Conservation (phyloP, 2,113 vertebrate genomes). For the Gymnobelideus leadbeateri region DNA sequence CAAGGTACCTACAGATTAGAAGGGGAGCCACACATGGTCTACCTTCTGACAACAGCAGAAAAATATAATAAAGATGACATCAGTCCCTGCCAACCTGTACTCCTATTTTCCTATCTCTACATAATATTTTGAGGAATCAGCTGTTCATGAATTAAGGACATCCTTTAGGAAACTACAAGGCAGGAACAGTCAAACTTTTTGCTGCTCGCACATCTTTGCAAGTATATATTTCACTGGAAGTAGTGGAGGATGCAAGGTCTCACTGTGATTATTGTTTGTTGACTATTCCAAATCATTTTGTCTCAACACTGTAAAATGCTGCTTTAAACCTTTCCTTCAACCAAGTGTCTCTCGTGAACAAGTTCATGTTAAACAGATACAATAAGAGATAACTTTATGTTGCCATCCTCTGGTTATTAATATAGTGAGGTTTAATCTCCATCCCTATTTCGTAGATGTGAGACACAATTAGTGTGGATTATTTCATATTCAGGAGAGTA, state of each 20-base stretch:
- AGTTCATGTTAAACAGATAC: background rate
- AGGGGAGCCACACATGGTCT: background rate
- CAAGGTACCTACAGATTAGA: background rate
- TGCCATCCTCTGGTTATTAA: background rate
- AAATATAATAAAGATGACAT: background rate
- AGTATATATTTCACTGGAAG: background rate
- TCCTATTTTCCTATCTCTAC: background rate
- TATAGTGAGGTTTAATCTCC: background rate
- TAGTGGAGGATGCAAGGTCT: background rate
- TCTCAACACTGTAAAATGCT: background rate
- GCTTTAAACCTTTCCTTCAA: background rate
- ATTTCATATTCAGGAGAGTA: background rate
- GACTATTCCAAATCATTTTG: background rate
- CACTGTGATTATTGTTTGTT: background rate
- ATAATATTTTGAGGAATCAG: background rate
- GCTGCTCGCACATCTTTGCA: background rate
- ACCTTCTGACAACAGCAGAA: background rate
- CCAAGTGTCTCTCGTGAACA: background rate
- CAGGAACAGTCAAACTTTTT: background rate
- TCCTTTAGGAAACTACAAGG: background rate
- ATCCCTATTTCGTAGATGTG: background rate
- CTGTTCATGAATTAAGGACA: background rate
- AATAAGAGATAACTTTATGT: background rate
- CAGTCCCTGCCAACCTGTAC: background rate
- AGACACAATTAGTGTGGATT: background rate